phyloP scores from a whole-genome alignment of 2,888 invertebrate species.

The Ceriagrion tenellum region DNA sequence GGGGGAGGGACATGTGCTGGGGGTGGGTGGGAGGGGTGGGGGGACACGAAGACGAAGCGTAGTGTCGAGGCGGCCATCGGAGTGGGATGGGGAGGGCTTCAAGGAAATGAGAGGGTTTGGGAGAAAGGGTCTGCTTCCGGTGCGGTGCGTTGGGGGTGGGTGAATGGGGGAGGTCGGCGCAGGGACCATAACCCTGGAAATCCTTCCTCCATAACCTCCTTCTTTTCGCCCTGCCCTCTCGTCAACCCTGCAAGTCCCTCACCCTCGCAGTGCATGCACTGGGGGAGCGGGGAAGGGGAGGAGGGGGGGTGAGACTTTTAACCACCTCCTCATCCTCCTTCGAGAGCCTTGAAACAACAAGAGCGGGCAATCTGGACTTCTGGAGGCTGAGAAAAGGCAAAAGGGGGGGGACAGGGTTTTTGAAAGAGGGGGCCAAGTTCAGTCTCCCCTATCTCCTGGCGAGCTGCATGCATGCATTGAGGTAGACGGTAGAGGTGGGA shows the following conservation, averaged over 20 bases:
- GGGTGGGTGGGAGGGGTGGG: neutral
- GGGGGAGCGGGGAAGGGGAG: too few species aligned
- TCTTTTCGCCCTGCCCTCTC: neutral
- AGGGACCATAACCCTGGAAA: constrained; percentile 4
- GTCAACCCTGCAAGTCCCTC: neutral
- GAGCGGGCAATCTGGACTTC: neutral
- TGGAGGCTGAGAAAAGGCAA: neutral
- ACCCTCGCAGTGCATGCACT: too few species aligned
- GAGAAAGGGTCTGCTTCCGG: constrained; percentile 18
- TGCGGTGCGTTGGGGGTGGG: neutral
- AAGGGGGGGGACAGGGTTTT: neutral
- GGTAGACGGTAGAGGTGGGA: too few species aligned
- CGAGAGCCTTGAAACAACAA: neutral
- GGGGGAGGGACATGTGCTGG: neutral
- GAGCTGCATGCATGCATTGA: too few species aligned
- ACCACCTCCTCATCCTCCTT: too few species aligned
- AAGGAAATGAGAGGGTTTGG: neutral
- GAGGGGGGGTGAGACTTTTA: too few species aligned
- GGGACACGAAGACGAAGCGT: neutral
- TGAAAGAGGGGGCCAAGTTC: too few species aligned
- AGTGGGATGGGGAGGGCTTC: neutral
- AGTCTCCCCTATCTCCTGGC: too few species aligned
- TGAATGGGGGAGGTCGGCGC: neutral
- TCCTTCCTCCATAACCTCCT: constrained; percentile 5
- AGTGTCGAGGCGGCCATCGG: neutral